Percentiles rank a stretch among this genome's conserved stretches.
Evolutionary conservation across 2,888 invertebrate genomes (phyloP).

Genomic region (Toxonevra muliebris): DNA sequence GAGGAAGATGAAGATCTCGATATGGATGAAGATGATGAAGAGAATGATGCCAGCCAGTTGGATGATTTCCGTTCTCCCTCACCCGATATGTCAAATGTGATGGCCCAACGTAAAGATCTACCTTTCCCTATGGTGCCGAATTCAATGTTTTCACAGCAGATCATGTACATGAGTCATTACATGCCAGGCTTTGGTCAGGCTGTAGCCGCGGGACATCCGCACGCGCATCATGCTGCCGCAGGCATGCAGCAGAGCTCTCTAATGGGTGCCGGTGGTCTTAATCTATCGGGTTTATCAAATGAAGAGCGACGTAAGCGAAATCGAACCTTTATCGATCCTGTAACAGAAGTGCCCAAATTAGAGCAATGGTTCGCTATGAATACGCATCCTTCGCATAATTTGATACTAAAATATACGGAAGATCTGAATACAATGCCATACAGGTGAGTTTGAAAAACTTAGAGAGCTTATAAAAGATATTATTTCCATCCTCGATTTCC

Average conservation of each 20-base stretch:
- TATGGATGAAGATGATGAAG: conserved; percentile 62
- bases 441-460: conserved; percentile 56
- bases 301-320: conserved; percentile 94
- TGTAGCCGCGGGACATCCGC: conserved; percentile 57
- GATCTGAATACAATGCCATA: conserved; percentile 97
- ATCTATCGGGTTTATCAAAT: conserved; percentile 73
- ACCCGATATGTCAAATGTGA: conserved; percentile 51
- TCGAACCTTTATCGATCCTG: conserved; percentile 98
- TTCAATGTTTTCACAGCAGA: conserved; percentile 88
- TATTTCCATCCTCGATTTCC: too few species aligned
- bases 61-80: conserved; percentile 64
- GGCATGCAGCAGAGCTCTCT: conserved; percentile 53
- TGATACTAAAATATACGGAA: conserved; percentile 97
- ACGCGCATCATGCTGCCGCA: conserved; percentile 62
- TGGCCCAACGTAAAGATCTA: conserved; percentile 67
- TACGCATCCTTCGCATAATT: conserved; percentile 97
- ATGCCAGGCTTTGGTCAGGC: conserved; percentile 73
- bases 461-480: too few species aligned
- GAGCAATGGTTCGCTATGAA: conserved; percentile 98
- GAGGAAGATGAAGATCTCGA: conserved; percentile 63
- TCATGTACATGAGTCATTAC: conserved; percentile 93
- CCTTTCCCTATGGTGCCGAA: conserved; percentile 87
- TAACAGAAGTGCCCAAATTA: conserved; percentile 93
- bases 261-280: conserved; percentile 68
- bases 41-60: conserved; percentile 61